Evolutionary conservation across 2,888 invertebrate genomes (phyloP).

Genomic region (Drosophila aldrichi): DNA sequence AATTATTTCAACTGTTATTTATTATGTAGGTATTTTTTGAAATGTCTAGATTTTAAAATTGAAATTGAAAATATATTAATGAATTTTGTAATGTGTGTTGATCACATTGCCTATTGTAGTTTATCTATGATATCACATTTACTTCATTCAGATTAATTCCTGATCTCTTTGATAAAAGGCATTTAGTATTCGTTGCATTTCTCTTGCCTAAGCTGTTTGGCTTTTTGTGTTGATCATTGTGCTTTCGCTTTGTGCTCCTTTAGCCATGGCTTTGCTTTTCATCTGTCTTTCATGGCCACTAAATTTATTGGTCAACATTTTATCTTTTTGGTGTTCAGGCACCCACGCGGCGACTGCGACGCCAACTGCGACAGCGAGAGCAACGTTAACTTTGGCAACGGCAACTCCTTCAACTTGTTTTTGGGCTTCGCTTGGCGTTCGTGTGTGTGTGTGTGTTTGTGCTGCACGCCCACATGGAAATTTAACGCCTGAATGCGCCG

Average conservation of each 20-base stretch:
- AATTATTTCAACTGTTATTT: neutral
- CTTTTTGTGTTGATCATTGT: constrained; percentile 45
- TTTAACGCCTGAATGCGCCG: constrained; percentile 73
- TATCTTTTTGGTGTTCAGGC: constrained; percentile 55
- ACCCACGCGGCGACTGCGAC: constrained; percentile 47
- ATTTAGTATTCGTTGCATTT: constrained; percentile 20
- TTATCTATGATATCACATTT: neutral
- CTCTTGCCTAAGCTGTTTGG: neutral
- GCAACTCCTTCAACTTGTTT: constrained; percentile 64
- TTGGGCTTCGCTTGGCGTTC: constrained; percentile 35
- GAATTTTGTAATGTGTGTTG: neutral
- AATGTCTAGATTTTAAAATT: no score
- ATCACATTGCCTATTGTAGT: neutral
- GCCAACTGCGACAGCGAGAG: constrained; percentile 4
- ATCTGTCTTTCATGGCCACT: constrained; percentile 70
- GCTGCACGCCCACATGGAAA: constrained; percentile 73
- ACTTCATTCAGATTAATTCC: neutral
- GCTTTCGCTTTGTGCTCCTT: constrained; percentile 45
- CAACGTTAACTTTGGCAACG: constrained; percentile 20
- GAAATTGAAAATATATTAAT: no score
- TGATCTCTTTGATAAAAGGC: neutral
- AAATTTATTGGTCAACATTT: constrained; percentile 78
- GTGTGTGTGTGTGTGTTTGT: no score
- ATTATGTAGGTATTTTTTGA: no score
- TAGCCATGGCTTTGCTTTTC: constrained; percentile 44